A percentile compares a stretch with the other conserved stretches of the same genome.
phyloP scores from a whole-genome alignment of 2,888 invertebrate genomes.

The Drosophila meridiana region DNA sequence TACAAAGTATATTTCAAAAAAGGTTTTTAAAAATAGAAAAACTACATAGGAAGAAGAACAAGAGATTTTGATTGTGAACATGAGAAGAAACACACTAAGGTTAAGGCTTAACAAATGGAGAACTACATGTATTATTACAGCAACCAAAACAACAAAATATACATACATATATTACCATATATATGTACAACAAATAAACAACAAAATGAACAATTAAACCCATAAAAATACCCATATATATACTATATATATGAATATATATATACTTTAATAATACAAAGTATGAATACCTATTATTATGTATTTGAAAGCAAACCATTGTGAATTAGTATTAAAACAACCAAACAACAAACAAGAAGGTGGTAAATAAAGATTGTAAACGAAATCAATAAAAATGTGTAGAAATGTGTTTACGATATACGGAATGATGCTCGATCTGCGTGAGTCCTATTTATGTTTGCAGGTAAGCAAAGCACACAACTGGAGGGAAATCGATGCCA shows the following conservation, averaged over 20 bases:
- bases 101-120: constrained; percentile 57
- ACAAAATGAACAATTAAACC: constrained; percentile 17
- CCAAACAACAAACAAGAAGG: constrained; percentile 60
- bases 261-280: constrained; percentile 60
- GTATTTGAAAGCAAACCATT: constrained; percentile 77
- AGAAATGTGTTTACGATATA: background rate
- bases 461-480: background rate
- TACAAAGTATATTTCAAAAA: constrained; percentile 41
- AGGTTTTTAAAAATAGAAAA: constrained; percentile 52
- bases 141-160: constrained; percentile 18
- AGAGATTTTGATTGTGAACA: constrained; percentile 37
- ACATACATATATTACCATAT: constrained; percentile 19
- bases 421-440: no score
- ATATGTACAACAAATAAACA: constrained; percentile 6
- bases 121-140: constrained; percentile 52
- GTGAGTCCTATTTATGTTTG: background rate
- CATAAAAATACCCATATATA: constrained; percentile 57
- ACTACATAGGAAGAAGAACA: constrained; percentile 43
- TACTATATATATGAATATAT: constrained; percentile 28
- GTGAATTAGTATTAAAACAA: constrained; percentile 77
- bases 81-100: constrained; percentile 38
- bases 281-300: constrained; percentile 75
- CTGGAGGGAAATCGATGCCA: background rate
- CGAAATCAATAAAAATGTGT: constrained; percentile 40
- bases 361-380: constrained; percentile 72